Evolutionary conservation across 2,888 invertebrate genomes (phyloP), one percentile per base, ranked within the genome.

Genomic region (Ephialtes manifestator): DNA sequence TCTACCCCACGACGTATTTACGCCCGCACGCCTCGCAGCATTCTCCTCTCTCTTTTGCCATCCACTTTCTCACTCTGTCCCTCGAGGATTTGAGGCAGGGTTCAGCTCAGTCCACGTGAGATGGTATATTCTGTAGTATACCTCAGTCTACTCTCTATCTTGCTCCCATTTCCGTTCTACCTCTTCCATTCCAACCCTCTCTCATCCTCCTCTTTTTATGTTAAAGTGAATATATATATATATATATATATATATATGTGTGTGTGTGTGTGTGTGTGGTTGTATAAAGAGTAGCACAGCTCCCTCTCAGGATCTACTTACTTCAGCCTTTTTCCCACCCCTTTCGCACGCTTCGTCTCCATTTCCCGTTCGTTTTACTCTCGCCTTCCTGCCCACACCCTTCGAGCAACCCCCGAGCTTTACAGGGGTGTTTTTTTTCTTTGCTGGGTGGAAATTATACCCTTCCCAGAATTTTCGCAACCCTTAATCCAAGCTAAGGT

Each of bases 1-100:
- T 43, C 10, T 7, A 15, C 28, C 63, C 67, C 53, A n/a, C 65
- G 18, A 76, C 81, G 80, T 88, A 83, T 87, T 87, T 86, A 81
- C 75, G 74, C 72, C 80, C 67, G 83, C 83, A 83, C 83, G 72
- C 58, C 68, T 48, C 58, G 67, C 46, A 48, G 58, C 77, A 18
- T 58, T 51, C 60, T 72, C 65, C 74, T 67, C 63, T 39, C 65
- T 28, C 20, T n/a, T 48, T 18, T 60, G 65, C 53, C 18, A 79
- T 77, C 55, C 68, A 68, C 74, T 74, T 70, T 13, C 75, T 67
- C 48, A 53, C 65, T 58, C 28, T 39, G 28, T 80, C 80, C 76
- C 84, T 71, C 51, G 76, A 80, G 80, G 48, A 80, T 80, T 74
- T 58, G n/a, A 51, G 80, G 67, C 13, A 63, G 31, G 20, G 63